Evolutionary conservation across 2,888 invertebrate genomes (phyloP).

Genomic region (Xylota sylvarum): DNA sequence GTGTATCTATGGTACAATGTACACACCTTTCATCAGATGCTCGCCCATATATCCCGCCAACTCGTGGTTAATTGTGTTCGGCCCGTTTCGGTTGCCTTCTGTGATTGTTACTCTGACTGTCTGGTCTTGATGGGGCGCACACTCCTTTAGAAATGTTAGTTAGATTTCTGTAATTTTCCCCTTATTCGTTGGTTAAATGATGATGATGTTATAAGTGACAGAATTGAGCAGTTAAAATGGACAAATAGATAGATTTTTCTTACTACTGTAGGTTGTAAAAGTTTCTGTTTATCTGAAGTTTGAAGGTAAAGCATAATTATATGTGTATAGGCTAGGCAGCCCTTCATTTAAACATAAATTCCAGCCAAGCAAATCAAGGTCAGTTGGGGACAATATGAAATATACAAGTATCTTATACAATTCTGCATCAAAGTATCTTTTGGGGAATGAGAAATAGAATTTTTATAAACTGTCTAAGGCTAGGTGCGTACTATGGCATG

Average conservation of each 20-base stretch:
- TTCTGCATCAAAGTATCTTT: no score
- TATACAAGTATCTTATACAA: no score
- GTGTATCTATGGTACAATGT: conserved; percentile 68
- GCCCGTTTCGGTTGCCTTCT: conserved; percentile 65
- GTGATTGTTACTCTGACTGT: conserved; percentile 49
- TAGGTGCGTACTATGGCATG: no score
- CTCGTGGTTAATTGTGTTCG: conserved; percentile 74
- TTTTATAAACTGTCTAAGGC: no score
- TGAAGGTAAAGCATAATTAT: no score
- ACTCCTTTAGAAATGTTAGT: conserved; percentile 46
- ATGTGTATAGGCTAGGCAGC: no score
- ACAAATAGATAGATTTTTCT: conserved; percentile 55
- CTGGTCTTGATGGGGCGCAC: conserved; percentile 40
- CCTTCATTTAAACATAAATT: no score
- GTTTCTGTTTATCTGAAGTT: background rate
- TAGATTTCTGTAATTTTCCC: conserved; percentile 48
- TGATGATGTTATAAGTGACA: conserved; percentile 63
- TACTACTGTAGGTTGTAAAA: conserved; percentile 51
- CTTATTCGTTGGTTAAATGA: conserved; percentile 47
- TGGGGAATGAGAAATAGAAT: no score
- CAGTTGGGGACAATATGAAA: no score
- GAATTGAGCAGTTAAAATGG: conserved; percentile 69
- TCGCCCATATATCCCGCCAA: conserved; percentile 76
- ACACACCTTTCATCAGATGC: conserved; percentile 76
- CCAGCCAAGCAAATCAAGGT: no score